Base-by-base conservation (phyloP, 2,888 invertebrate species). In the Tridacna gigas region DNA sequence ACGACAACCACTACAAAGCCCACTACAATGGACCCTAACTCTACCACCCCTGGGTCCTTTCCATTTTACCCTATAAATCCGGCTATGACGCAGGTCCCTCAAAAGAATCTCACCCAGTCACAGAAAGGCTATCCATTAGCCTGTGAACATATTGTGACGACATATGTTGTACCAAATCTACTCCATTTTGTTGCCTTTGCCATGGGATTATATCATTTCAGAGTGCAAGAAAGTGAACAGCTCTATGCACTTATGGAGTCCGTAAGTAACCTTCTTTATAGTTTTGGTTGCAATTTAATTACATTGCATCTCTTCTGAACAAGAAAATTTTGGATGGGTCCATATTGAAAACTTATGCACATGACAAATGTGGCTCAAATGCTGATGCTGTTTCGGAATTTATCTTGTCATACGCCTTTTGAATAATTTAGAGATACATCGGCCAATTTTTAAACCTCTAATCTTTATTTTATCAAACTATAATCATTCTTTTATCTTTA, bases 191-290 rank as follows among this genome's bases (percentile, higher is more conserved):
- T 93, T 7, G 94, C 94, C 0, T 95, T 91, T 83, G 74, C 93
- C 28, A 91, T 94, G 85, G 95, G 95, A 15, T 88, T 95, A 74
- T 89, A 91, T 65, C 92, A 94, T 75, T 94, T 95, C 79, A 87
- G 95, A 47, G 86, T 94, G 18, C 91, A 92, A n/a, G 93, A 94
- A 80, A 94, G 93, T 82, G 95, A 95, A 82, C 94, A 94, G 81
- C 86, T 95, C n/a, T 94, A 94, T 88, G 93, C 94, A 5, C 82
- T 95, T 9, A 94, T 95, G 94, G 94, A 95, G 89, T 94, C 93
- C 90, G 95, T 94, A 80, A 86, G 92, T 78, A 15, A 20, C 12
- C 47, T 45, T 69, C 25, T 13, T 63, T 18, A 63, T 9, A 56
- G 37, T 4, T 7, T 37, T 37, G 37, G 7, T 37, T 2, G 37